A percentile compares a stretch with the other conserved stretches of the same genome.
These are phyloP conservation scores for Amphipoea oculea DNA, from an alignment of 2,888 invertebrate species.

Conservation along the genomic window DNA sequence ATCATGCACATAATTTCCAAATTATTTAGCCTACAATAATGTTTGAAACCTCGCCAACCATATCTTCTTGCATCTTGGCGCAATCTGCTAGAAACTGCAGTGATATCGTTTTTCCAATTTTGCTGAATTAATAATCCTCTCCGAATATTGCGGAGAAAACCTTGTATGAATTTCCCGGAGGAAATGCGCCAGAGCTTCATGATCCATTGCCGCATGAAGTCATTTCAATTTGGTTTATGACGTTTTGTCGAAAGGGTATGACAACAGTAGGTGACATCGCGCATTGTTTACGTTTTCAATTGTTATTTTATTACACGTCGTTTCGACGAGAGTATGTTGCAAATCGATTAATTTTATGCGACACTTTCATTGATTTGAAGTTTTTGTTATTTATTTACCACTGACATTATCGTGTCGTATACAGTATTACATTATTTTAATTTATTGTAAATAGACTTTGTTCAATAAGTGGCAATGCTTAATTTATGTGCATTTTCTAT, in stretches of 20 bases:
- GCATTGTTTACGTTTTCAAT: constrained; percentile 51
- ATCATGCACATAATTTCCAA: background rate
- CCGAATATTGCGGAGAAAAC: constrained; percentile 18
- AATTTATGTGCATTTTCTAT: constrained; percentile 28
- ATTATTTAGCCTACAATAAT: constrained; percentile 11
- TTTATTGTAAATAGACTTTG: constrained; percentile 52
- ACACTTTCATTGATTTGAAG: constrained; percentile 56
- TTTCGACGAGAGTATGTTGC: constrained; percentile 27
- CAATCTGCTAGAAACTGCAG: constrained; percentile 42
- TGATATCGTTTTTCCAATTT: constrained; percentile 24
- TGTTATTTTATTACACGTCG: constrained; percentile 52
- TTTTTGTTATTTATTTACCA: constrained; percentile 37
- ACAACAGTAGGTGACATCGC: constrained; percentile 49
- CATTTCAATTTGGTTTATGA: constrained; percentile 41
- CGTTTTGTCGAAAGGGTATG: constrained; percentile 32
- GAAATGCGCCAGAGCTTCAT: constrained; percentile 32
- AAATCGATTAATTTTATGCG: constrained; percentile 64
- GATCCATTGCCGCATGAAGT: constrained; percentile 36
- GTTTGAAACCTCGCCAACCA: constrained; percentile 18
- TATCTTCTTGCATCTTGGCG: constrained; percentile 13
- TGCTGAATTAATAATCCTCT: constrained; percentile 35
- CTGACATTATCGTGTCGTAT: constrained; percentile 32
- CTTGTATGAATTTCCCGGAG: constrained; percentile 36
- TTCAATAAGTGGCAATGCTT: constrained; percentile 24
- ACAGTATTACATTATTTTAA: constrained; percentile 35